Conservation (phyloP, 2,888 invertebrate genomes). For the Magallana nippona region DNA sequence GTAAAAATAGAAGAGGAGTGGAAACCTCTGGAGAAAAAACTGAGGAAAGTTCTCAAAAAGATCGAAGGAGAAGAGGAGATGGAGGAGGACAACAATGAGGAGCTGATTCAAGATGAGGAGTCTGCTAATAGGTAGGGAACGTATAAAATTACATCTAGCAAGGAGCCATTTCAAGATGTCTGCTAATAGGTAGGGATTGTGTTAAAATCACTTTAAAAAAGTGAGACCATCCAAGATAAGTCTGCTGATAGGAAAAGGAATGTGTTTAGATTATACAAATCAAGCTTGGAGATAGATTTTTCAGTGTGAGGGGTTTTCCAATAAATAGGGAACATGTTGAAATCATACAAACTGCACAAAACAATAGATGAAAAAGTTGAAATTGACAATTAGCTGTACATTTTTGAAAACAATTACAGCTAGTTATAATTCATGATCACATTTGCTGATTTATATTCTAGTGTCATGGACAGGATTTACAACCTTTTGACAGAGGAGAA, state of each 20-base stretch:
- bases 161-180: conserved; percentile 70
- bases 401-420: too few relatives aligned
- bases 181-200: conserved; percentile 57
- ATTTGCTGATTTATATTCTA: conserved; percentile 50
- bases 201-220: background rate
- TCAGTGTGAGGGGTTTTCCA: too few relatives aligned
- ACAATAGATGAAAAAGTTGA: too few relatives aligned
- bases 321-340: too few relatives aligned
- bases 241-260: conserved; percentile 58
- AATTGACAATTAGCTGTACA: too few relatives aligned
- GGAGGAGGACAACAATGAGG: conserved; percentile 56
- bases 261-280: background rate
- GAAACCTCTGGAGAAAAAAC: conserved; percentile 56
- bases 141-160: background rate
- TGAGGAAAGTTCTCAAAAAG: conserved; percentile 44
- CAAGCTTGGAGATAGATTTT: too few relatives aligned
- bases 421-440: too few relatives aligned
- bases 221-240: conserved; percentile 68
- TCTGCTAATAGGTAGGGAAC: conserved; percentile 59
- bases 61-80: conserved; percentile 56
- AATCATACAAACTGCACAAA: too few relatives aligned
- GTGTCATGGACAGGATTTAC: conserved; percentile 66
- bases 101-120: conserved; percentile 73
- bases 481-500: conserved; percentile 60
- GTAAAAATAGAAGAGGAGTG: conserved; percentile 62